phyloP scores from a whole-genome alignment of 1,140 invertebrate genomes.

The Brachionus rubens region DNA sequence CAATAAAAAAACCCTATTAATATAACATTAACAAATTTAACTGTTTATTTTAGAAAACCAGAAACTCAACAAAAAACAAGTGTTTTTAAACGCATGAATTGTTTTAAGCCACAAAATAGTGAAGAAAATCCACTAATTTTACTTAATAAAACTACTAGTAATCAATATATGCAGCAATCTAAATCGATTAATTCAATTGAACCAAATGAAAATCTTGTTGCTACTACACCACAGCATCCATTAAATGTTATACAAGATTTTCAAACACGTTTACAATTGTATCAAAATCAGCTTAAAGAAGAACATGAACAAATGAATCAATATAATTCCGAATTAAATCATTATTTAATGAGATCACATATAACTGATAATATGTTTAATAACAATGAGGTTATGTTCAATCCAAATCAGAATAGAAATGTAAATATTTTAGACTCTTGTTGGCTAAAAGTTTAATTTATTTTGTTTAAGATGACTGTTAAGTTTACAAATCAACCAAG shows the following conservation, averaged over 20 bases:
- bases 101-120: slow-evolving; percentile 45
- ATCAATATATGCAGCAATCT: background rate
- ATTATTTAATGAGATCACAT: too few relatives aligned
- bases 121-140: slow-evolving; percentile 46
- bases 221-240: background rate
- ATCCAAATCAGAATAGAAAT: background rate
- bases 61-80: slow-evolving; percentile 31
- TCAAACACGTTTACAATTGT: background rate
- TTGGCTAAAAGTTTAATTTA: too few relatives aligned
- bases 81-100: slow-evolving; percentile 46
- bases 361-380: background rate
- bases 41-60: slow-evolving; percentile 26
- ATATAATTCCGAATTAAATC: background rate
- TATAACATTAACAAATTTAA: background rate
- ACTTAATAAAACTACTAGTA: slow-evolving; percentile 39
- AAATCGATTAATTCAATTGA: background rate
- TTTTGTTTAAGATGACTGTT: too few relatives aligned
- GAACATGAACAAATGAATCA: slow-evolving; percentile 17
- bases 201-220: background rate
- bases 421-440: too few relatives aligned
- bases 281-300: slow-evolving; percentile 1
- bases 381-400: background rate
- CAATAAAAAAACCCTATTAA: background rate
- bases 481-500: too few relatives aligned
- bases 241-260: background rate